Base-by-base conservation (phyloP, 1,140 invertebrate species). In the Augochlora pura region DNA sequence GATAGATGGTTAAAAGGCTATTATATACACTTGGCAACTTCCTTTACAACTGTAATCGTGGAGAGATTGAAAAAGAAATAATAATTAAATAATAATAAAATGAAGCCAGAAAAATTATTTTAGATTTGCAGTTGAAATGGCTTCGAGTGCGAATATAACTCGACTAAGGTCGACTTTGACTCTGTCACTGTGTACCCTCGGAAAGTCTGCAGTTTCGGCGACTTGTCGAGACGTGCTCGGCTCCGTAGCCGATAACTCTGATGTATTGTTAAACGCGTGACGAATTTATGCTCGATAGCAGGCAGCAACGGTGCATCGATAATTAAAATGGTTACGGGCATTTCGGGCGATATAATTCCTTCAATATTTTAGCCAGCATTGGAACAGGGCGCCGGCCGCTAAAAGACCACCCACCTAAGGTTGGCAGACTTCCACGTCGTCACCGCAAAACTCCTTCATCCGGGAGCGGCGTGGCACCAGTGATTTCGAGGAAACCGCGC, bases 391-490 rank as follows among this genome's bases (percentile, higher is more conserved):
- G 85, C 82, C 78, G 82, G 86, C 89, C 86, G 88, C 89, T 89
- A 90, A 91, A 91, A 91, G 88, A 91, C 88, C 87, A 88, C 85
- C 88, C 85, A 88, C 84, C 82, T 81, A 89, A 87, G 87, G 87
- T 91, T 91, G 90, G 90, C 91, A 91, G 89, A 87, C 90, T 92
- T 92, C 90, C 91, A 92, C 89, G 87, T 91, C 89, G 88, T 91
- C 90, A 90, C 90, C 90, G 89, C 90, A 91, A 91, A 92, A 92
- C 89, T 91, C 90, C 91, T 92, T 91, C 91, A 91, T 91, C 91
- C 91, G 89, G 89, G 86, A 87, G 86, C 83, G 83, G 86, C 88
- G 88, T 85, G 88, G 90, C 88, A 89, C 86, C 87, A 91, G 88
- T 91, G 90, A 92, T 91, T 90, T 91, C 87, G 85, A 87, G 87